A percentile compares a stretch with the other conserved stretches of the same genome.
Evolutionary conservation across 2,113 vertebrate genomes (phyloP).

Genomic region (Mola mola): DNA sequence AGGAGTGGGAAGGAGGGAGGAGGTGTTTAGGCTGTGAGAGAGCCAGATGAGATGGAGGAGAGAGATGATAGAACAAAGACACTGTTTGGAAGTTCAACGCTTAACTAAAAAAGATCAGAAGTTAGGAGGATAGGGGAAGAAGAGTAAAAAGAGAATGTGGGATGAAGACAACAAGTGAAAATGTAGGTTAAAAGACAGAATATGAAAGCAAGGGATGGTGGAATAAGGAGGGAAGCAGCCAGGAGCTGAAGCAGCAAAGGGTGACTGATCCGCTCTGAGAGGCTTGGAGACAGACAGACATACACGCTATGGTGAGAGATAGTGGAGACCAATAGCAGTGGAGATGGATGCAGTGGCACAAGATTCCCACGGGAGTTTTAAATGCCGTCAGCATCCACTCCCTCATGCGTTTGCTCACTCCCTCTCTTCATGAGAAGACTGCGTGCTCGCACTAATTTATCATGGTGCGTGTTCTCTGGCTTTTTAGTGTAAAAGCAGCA

Average conservation of each 20-base stretch:
- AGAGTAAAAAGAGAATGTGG: conserved; percentile 26
- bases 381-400: conserved; percentile 69
- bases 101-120: conserved; percentile 16
- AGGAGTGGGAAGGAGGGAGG: conserved; percentile 53
- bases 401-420: conserved; percentile 31
- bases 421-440: conserved; percentile 36
- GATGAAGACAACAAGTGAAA: conserved; percentile 23
- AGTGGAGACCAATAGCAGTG: conserved; percentile 56
- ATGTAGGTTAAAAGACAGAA: conserved; percentile 40
- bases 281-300: conserved; percentile 69
- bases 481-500: conserved; percentile 62
- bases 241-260: conserved; percentile 80
- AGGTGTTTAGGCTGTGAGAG: conserved; percentile 28
- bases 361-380: conserved; percentile 73
- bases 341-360: conserved; percentile 64
- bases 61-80: conserved; percentile 34
- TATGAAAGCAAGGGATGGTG: conserved; percentile 27
- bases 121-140: neutral
- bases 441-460: conserved; percentile 66
- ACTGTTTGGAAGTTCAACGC: conserved; percentile 44
- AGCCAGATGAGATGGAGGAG: conserved; percentile 42
- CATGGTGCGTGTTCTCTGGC: conserved; percentile 36
- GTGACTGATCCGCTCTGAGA: conserved; percentile 80
- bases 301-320: conserved; percentile 60
- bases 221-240: conserved; percentile 58